Base-by-base conservation (phyloP, 2,113 vertebrate genomes). In the Misgurnus anguillicaudatus region DNA sequence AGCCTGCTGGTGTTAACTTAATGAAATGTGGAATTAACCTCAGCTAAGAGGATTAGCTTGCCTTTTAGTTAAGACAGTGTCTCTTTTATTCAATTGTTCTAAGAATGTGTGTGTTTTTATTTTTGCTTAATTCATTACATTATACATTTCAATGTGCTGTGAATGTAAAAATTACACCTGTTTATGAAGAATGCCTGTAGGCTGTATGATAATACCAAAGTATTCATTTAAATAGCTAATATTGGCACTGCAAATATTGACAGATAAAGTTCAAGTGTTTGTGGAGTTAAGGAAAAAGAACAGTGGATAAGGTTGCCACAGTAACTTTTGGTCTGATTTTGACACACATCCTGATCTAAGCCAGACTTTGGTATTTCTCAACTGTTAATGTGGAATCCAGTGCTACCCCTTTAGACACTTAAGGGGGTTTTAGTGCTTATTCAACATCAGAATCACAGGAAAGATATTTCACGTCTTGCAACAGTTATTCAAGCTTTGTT, bases 291-390 rank as follows among this genome's bases (percentile, higher is more conserved):
- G 24, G 47, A 47, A 19, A 38, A 19, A 24, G 13, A 39, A n/a
- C 48, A 5, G 6, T 53, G 38, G 53, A 55, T 72, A 53, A 57
- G n/a, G 17, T 73, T 67, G 51, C 53, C 87, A 80, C 70, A 83
- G 74, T 90, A 42, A 88, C 89, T 86, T 91, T 77, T 90, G 76
- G 7, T 74, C 89, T 86, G 84, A 66, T 91, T 91, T 84, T 77
- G 85, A 85, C 88, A 88, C 36, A 38, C 14, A 1, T 31, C 61
- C 70, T 68, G 6, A 82, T 81, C 67, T 48, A 42, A 80, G 80
- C 41, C 79, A 79, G 79, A 80, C 66, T 48, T 14, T 68, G 24
- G 24, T 24, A 48, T 80, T 77, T 80, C 80, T 80, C 62, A 86
- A 83, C 84, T 76, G 61, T 77, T 66, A 68, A 67, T 71, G 72